Conservation (phyloP, 1,140 invertebrate species). For the Reticulitermes speratus region DNA sequence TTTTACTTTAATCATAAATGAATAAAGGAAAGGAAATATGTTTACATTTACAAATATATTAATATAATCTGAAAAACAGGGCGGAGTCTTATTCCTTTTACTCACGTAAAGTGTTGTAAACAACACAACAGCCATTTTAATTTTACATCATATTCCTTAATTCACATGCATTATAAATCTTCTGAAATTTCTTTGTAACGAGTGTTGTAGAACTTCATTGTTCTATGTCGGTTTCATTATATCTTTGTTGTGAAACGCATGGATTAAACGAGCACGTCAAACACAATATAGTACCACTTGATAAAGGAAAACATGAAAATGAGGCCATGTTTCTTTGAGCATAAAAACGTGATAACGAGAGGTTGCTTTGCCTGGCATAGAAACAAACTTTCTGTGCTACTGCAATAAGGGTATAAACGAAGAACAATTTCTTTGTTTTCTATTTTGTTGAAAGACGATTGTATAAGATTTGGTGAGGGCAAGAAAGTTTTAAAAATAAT, state of each 20-base stretch:
- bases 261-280: background rate
- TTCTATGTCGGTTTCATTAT: background rate
- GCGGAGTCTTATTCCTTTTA: background rate
- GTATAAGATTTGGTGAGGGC: background rate
- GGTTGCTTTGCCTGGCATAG: background rate
- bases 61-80: too few species aligned
- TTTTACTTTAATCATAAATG: too few species aligned
- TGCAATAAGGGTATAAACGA: background rate
- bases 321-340: too few species aligned
- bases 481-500: too few species aligned
- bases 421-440: background rate
- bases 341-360: background rate
- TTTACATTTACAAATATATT: too few species aligned
- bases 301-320: too few species aligned
- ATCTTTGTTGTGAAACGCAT: background rate
- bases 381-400: background rate
- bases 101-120: background rate
- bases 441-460: background rate
- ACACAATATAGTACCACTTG: background rate
- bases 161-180: background rate
- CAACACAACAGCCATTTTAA: background rate
- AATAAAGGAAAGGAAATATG: too few species aligned
- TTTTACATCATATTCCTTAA: background rate
- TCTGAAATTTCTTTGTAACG: background rate
- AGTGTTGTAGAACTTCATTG: background rate